phyloP scores from a whole-genome alignment of 2,797 vertebrate species.

The Periparus ater region DNA sequence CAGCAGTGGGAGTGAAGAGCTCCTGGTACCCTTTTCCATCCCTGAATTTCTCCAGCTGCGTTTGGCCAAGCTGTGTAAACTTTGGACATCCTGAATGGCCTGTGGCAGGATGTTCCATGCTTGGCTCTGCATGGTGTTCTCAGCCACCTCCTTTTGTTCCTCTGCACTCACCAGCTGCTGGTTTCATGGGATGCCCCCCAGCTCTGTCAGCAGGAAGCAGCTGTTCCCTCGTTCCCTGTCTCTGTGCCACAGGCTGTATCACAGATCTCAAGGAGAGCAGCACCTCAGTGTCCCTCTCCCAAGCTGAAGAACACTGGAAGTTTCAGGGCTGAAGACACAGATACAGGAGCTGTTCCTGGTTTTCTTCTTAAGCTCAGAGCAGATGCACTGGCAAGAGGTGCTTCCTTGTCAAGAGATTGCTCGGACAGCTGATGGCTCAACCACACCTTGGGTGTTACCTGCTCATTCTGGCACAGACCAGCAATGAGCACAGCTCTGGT shows the following conservation, averaged over 20 bases:
- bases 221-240: neutral
- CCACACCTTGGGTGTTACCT: slow-evolving; percentile 44
- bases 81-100: neutral
- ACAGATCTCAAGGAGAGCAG: neutral
- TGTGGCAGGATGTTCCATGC: neutral
- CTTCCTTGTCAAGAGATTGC: neutral
- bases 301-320: neutral
- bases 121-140: neutral
- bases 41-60: neutral
- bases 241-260: rapidly evolving
- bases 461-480: neutral
- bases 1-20: neutral
- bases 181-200: neutral
- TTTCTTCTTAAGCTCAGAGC: neutral
- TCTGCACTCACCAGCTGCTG: neutral
- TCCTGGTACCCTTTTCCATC: neutral
- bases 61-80: neutral
- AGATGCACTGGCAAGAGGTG: neutral
- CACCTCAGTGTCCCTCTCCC: neutral
- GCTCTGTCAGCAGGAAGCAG: neutral
- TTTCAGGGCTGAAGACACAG: neutral
- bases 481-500: neutral
- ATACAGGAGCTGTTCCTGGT: neutral
- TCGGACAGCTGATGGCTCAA: neutral
- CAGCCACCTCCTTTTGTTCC: neutral